Evolutionary conservation across 2,113 vertebrate species (phyloP), one percentile per base, ranked within the genome.

Genomic region (Malurus cyaneus): DNA sequence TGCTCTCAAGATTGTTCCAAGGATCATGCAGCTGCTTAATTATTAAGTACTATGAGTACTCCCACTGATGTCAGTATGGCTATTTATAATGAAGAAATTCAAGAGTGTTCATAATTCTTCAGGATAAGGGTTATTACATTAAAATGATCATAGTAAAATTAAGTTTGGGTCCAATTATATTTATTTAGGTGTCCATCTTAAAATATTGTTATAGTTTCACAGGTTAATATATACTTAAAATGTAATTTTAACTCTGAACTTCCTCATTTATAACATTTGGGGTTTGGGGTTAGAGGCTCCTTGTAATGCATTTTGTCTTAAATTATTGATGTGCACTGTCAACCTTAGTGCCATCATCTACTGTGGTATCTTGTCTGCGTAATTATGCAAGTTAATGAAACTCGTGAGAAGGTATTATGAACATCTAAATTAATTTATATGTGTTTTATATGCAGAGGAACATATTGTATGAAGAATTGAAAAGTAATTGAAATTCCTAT

Each of bases 311-410:
- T 80, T 94, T 94, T 89, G 14, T 80, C 49, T 85, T 94, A 64
- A 85, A 91, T 85, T 82, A 89, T 82, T 86, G 57, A 88, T 64
- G 9, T 49, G 2, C 18, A 65, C 42, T 61, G 66, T 56, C 81
- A 77, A 7, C 36, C 9, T 88, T 44, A 50, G 70, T 89, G 85
- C 46, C 29, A 32, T 67, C 69, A 64, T 81, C 65, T 91, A 47
- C 49, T 61, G n/a, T 71, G 41, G 10, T 74, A 81, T 84, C 42
- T 88, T 4, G 1, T 57, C 64, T 89, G 28, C 56, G 78, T 84
- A 64, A 91, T 91, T 92, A 81, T 56, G 60, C 52, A 87, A 87
- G 44, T 28, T 92, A 96, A 86, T 74, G 46, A 92, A 95, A 88
- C 47, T 70, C 59, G 62, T 34, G n/a, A 87, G 26, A 46, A 87